These are phyloP conservation scores for Pelmatolapia mariae DNA, from an alignment of 2,113 vertebrate species.

Conservation along the genomic window DNA sequence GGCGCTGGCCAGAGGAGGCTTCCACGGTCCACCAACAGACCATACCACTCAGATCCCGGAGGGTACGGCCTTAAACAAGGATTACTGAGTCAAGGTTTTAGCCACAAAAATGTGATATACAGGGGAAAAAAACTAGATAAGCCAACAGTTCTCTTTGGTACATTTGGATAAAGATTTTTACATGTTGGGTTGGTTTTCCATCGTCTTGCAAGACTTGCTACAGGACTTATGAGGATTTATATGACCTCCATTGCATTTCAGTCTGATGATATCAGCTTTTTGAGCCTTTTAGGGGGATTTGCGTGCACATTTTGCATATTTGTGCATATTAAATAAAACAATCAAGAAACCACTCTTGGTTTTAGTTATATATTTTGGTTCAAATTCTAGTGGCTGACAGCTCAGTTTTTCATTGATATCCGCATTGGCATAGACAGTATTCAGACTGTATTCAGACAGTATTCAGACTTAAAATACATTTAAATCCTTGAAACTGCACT, in stretches of 20 bases:
- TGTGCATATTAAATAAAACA: not conserved
- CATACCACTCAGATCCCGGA: constrained; percentile 61
- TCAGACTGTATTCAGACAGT: not conserved
- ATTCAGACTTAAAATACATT: not conserved
- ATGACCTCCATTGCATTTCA: not conserved
- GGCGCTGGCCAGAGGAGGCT: constrained; percentile 55
- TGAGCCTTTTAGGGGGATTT: not conserved
- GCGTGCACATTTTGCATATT: not conserved
- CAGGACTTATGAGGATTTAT: not conserved
- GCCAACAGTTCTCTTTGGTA: not conserved
- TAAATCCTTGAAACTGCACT: not conserved
- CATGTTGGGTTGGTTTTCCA: not conserved
- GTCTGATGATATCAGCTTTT: not conserved
- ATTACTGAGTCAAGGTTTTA: not conserved
- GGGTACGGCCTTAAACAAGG: constrained; percentile 26
- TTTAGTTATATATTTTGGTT: not conserved
- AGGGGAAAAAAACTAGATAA: rapidly evolving
- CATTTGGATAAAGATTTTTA: not conserved
- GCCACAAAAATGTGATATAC: not conserved
- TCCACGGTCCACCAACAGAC: constrained; percentile 45
- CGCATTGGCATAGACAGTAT: not conserved
- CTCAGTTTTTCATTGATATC: not conserved
- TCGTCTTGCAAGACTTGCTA: rapidly evolving
- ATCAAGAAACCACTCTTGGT: not conserved
- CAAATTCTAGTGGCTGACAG: not conserved